Evolutionary conservation across 2,113 vertebrate species (phyloP).

Genomic region (Neolamprologus sp.): DNA sequence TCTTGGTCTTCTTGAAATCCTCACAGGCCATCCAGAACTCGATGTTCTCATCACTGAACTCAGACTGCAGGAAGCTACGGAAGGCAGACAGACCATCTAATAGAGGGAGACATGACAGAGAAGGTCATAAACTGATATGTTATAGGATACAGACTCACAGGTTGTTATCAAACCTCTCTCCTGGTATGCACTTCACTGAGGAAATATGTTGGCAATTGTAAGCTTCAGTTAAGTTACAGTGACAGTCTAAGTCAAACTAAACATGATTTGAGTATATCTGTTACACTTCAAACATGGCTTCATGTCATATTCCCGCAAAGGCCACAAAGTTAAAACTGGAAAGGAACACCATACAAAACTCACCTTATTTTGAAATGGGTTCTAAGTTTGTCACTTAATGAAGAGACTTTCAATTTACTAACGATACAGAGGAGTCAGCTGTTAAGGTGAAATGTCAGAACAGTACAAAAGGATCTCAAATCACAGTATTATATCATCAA

Average conservation of each 20-base stretch:
- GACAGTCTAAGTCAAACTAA: background rate
- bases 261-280: background rate
- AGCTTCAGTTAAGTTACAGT: background rate
- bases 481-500: background rate
- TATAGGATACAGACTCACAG: background rate
- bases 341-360: accelerated
- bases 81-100: conserved; percentile 85
- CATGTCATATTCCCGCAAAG: background rate
- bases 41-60: conserved; percentile 94
- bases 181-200: background rate
- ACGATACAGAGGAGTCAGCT: background rate
- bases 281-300: background rate
- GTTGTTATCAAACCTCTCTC: background rate
- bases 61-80: conserved; percentile 87
- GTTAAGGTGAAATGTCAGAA: background rate
- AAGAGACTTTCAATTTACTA: background rate
- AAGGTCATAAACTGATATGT: background rate
- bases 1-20: conserved; percentile 89
- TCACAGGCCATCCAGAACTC: conserved; percentile 96
- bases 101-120: background rate
- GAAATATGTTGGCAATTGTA: background rate
- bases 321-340: background rate
- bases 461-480: background rate
- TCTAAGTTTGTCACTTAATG: background rate
- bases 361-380: background rate